Base-by-base conservation (phyloP, 1,140 invertebrate species). In the Plectus sambesii region DNA sequence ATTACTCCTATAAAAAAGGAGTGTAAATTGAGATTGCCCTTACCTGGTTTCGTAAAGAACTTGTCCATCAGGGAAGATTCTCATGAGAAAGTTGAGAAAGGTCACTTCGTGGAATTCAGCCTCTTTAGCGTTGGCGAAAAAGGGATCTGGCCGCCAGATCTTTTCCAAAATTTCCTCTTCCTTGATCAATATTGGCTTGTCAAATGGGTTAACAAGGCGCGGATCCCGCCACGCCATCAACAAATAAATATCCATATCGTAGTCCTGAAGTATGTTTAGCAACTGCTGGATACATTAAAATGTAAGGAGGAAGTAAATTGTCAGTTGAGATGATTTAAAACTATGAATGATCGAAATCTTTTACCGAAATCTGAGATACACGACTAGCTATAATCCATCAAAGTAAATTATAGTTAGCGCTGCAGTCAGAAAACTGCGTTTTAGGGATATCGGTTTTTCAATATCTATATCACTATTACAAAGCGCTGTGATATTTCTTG, bases 71-170 rank as follows among this genome's bases (percentile, higher is more conserved):
- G 73, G 74, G 56, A 77, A 75, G 20, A 81, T 77, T 44, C 80
- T 66, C 53, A 82, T 76, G 4, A 81, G 63, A 27, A 80, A 78
- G 61, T 81, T 81, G 3, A 80, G 78, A 8, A 81, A 78, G 0
- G 77, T 80, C 19, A 80, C 79, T 54, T 76, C 77, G 62, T 80
- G 78, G 58, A 79, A 79, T 54, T 77, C 76, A 0, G 77, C 79
- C 49, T 77, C 72, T 66, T 81, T 81, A 22, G 79, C 79, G 63
- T 81, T 81, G 23, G 77, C 74, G 57, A 81, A 81, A 62, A 80
- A 81, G 2, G 79, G 75, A 59, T 81, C 79, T 0, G 80, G 51
- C 3, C 52, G 23, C 61, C 61, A 63, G 20, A 63, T 56, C 43
- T 64, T 58, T 29, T 62, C 60, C 26, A 62, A 25, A 57, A 62